A percentile compares a stretch with the other conserved stretches of the same genome.
phyloP scores from a whole-genome alignment of 1,140 invertebrate species.

The Camponotus vicinus region DNA sequence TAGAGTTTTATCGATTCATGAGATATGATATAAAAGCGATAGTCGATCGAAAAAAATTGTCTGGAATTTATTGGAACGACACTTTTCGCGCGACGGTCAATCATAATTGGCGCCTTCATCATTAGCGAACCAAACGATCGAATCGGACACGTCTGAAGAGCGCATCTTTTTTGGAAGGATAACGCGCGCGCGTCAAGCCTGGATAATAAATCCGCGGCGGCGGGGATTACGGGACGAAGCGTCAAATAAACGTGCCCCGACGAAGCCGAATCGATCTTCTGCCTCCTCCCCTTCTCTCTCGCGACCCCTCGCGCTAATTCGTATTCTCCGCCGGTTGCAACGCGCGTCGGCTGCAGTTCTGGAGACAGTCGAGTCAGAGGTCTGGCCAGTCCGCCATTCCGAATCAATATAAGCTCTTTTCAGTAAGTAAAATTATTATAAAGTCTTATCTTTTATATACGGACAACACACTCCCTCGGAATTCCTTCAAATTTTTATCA shows the following conservation, averaged over 20 bases:
- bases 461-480: not conserved
- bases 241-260: slow-evolving; percentile 70
- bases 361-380: slow-evolving; percentile 40
- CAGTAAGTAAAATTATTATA: slow-evolving; percentile 25
- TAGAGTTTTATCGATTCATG: not conserved
- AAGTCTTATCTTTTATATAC: not conserved
- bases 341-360: slow-evolving; percentile 73
- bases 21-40: not conserved
- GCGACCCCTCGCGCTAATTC: slow-evolving; percentile 67
- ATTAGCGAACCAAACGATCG: not conserved
- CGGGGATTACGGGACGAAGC: slow-evolving; percentile 59
- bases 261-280: slow-evolving; percentile 72
- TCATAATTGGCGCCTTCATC: not conserved
- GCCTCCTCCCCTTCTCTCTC: slow-evolving; percentile 36
- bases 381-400: slow-evolving; percentile 10
- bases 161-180: slow-evolving; percentile 32
- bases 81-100: not conserved
- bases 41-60: not conserved
- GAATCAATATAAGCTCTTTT: not conserved
- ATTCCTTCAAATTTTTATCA: not conserved
- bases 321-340: slow-evolving; percentile 73
- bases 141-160: slow-evolving; percentile 36
- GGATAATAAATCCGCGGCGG: slow-evolving; percentile 56
- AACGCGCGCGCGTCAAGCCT: slow-evolving; percentile 48
- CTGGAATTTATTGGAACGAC: not conserved